Evolutionary conservation across 2,888 invertebrate species (phyloP).

Genomic region (Lasioglossum pauxillum): DNA sequence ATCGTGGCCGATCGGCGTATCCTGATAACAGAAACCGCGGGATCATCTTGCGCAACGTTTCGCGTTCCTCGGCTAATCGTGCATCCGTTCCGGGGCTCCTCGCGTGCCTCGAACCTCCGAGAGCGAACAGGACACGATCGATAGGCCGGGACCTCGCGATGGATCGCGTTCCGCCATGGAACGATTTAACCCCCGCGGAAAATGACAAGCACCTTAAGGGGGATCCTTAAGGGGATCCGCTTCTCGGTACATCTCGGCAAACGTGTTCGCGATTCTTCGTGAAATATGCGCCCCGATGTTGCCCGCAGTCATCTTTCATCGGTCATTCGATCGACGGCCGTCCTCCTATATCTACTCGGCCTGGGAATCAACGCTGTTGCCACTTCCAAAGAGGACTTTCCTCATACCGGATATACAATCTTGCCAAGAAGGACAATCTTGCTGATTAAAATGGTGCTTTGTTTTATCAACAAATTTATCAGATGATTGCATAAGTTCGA

Average conservation of each 20-base stretch:
- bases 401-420: too few relatives aligned
- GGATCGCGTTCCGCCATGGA: slow-evolving; percentile 43
- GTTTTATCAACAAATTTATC: too few relatives aligned
- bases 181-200: slow-evolving; percentile 47
- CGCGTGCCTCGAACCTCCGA: slow-evolving; percentile 8
- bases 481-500: too few relatives aligned
- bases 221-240: slow-evolving; percentile 17
- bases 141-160: neutral
- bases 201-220: slow-evolving; percentile 18
- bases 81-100: slow-evolving; percentile 14
- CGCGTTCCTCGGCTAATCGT: slow-evolving; percentile 54
- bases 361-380: neutral
- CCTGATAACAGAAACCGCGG: slow-evolving; percentile 47
- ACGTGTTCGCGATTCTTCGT: slow-evolving; percentile 1
- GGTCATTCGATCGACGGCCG: neutral
- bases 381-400: neutral
- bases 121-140: slow-evolving; percentile 9
- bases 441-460: too few relatives aligned
- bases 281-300: slow-evolving; percentile 8
- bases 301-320: slow-evolving; percentile 24
- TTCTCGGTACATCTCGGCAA: neutral
- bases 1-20: slow-evolving; percentile 50
- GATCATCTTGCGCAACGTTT: slow-evolving; percentile 55
- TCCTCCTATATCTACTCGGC: neutral
- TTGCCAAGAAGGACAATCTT: too few relatives aligned